These are phyloP conservation scores for Apaloderma vittatum DNA, from an alignment of 2,113 vertebrate genomes.

Conservation along the genomic window DNA sequence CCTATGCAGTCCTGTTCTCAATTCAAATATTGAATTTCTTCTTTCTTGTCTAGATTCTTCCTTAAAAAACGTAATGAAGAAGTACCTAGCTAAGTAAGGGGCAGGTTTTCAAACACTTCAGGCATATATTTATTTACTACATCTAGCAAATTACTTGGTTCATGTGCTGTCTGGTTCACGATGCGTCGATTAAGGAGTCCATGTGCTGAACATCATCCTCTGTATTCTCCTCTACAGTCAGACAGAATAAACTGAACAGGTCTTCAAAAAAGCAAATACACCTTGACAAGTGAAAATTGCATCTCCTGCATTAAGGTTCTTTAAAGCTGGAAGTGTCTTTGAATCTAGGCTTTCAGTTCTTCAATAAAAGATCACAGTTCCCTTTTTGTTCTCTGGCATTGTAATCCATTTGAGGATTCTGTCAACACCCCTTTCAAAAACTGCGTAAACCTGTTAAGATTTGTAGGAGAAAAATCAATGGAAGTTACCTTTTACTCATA, in stretches of 20 bases:
- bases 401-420: conserved; percentile 39
- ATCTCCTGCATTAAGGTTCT: not conserved
- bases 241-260: not conserved
- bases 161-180: not conserved
- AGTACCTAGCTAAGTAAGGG: not conserved
- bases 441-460: conserved; percentile 7
- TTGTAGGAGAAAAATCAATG: conserved; percentile 24
- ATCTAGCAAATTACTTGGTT: not conserved
- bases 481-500: not conserved
- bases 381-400: conserved; percentile 25
- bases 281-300: conserved; percentile 36
- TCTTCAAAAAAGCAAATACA: not conserved
- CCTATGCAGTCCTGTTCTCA: not conserved
- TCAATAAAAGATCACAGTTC: conserved; percentile 48
- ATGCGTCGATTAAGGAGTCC: not conserved
- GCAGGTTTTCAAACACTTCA: not conserved
- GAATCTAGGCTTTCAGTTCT: conserved; percentile 25
- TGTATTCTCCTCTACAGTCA: not conserved
- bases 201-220: not conserved
- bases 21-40: not conserved
- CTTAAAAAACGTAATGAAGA: not conserved
- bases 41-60: not conserved
- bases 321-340: conserved; percentile 24
- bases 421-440: conserved; percentile 38
- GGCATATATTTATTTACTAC: not conserved